Base-by-base conservation (phyloP, 2,888 invertebrate species). In the Amblyjoppa proteus region DNA sequence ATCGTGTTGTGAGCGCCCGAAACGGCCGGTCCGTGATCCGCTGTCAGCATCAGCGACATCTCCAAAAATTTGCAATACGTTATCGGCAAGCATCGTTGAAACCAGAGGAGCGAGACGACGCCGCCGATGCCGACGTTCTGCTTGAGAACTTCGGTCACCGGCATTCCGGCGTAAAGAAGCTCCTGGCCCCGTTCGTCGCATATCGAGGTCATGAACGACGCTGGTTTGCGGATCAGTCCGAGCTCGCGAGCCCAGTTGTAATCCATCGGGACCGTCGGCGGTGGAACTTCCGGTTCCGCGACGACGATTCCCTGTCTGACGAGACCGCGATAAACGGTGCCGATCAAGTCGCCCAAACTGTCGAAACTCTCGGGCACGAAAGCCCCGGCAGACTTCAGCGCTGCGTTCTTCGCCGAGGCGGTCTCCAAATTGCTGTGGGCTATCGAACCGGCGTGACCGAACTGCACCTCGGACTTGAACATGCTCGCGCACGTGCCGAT, bases 221-320 rank as follows among this genome's bases (percentile, higher is more conserved):
- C 99, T 58, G 99, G 99, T 93, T 99, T 99, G 53, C 99, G 96
- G 92, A 99, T 99, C 9, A 99, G 95, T 16, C 99, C 99, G 85
- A 99, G 95, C 95, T 99, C 99, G 96, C 97, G 94, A 3, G 99
- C 99, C 99, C 99, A 99, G 87, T 97, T 98, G 94, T 98, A 99
- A 94, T 99, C 99, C 99, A 99, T 99, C 9, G 99, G 99, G n/a
- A 99, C 99, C 25, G 99, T 99, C 2, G 99, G 99, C 51, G 99
- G 99, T 11, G 99, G 98, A 74, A 98, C 96, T 94, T 99, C 99
- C 64, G 97, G 97, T 89, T 97, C 96, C 0, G 98, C 98, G 9
- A 97, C 96, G 90, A 99, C 97, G 77, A 96, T 96, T 56, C 99
- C 98, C 25, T 96, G 95, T 75, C 96, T 95, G 0, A 99, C 98